These are phyloP conservation scores for Acanthosepion esculentum DNA, from an alignment of 2,888 invertebrate genomes.

Conservation along the genomic window DNA sequence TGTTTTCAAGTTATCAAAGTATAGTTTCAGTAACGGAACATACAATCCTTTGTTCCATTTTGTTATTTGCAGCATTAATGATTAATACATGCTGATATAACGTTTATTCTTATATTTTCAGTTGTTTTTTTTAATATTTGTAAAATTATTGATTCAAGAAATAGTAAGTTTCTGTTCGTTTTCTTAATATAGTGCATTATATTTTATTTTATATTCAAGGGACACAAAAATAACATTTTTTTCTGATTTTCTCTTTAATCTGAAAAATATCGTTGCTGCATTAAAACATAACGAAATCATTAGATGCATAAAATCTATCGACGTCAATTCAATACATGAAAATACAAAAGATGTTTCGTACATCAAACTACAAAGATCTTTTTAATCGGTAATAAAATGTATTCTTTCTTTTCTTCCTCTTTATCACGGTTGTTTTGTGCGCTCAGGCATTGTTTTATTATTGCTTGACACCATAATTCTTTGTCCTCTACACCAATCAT, in stretches of 20 bases:
- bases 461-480: neutral
- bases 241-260: neutral
- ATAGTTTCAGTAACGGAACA: neutral
- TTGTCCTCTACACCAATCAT: neutral
- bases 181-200: neutral
- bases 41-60: neutral
- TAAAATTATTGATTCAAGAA: neutral
- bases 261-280: neutral
- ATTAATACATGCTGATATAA: neutral
- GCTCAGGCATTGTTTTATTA: neutral
- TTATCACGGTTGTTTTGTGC: neutral
- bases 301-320: neutral
- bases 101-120: neutral
- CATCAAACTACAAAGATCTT: neutral
- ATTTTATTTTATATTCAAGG: neutral
- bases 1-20: neutral
- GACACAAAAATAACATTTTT: neutral
- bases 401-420: neutral
- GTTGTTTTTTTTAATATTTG: neutral
- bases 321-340: neutral
- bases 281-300: neutral
- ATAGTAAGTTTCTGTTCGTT: neutral
- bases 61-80: neutral
- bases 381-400: neutral
- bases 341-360: neutral